A percentile compares a stretch with the other conserved stretches of the same genome.
phyloP scores from a whole-genome alignment of 2,888 invertebrate genomes.

The Pegoplata infirma region DNA sequence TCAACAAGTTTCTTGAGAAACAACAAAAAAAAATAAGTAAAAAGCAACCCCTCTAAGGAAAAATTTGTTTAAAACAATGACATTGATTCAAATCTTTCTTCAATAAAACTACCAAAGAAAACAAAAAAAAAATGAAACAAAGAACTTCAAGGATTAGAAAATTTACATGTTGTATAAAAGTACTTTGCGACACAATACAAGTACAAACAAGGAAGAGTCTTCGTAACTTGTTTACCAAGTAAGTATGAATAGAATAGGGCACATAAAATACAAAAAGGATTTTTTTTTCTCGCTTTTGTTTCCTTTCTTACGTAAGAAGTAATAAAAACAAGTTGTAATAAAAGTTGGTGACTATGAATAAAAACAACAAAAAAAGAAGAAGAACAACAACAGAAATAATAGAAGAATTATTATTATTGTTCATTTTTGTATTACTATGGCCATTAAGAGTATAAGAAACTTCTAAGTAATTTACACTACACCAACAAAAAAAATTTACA shows the following conservation, averaged over 20 bases:
- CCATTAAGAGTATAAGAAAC: conserved; percentile 52
- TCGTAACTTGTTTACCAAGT: too few relatives aligned
- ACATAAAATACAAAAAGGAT: conserved; percentile 49
- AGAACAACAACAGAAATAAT: conserved; percentile 45
- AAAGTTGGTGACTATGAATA: conserved; percentile 39
- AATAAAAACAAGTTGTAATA: conserved; percentile 50
- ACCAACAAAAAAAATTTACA: conserved; percentile 52
- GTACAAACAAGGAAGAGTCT: background rate
- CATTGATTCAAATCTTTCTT: conserved; percentile 51
- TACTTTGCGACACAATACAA: background rate
- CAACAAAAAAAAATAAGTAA: too few relatives aligned
- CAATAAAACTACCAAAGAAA: conserved; percentile 36
- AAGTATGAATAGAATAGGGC: conserved; percentile 15
- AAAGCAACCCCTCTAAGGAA: conserved; percentile 20
- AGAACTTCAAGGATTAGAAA: conserved; percentile 51
- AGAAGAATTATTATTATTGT: conserved; percentile 58
- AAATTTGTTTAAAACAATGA: conserved; percentile 50
- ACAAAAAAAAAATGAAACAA: conserved; percentile 20
- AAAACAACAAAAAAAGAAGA: conserved; percentile 31
- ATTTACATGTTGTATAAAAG: conserved; percentile 32
- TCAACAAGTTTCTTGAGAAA: conserved; percentile 45
- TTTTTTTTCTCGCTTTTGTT: conserved; percentile 13
- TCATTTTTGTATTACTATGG: conserved; percentile 50
- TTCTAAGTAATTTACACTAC: conserved; percentile 59
- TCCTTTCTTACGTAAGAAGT: conserved; percentile 41